Percentiles rank a stretch among this genome's conserved stretches.
phyloP scores from a whole-genome alignment of 2,888 invertebrate genomes.

The Synergus japonicus region DNA sequence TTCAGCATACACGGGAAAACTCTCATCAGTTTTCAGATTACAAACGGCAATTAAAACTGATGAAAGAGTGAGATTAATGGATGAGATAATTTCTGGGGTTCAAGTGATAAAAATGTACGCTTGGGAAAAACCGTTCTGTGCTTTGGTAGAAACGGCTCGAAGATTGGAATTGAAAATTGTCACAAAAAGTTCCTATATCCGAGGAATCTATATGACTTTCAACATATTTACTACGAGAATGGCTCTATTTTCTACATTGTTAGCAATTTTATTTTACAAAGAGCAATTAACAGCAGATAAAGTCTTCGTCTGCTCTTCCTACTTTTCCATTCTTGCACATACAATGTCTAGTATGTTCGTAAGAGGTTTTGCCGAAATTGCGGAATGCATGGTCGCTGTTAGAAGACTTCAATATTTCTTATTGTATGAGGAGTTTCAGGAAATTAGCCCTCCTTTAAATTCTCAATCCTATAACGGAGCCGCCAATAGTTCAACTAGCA shows the following conservation, averaged over 20 bases:
- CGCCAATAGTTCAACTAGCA: slow-evolving; percentile 57
- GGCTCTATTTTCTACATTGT: slow-evolving; percentile 86
- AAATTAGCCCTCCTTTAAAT: slow-evolving; percentile 44
- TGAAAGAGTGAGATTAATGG: slow-evolving; percentile 87
- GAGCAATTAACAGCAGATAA: slow-evolving; percentile 85
- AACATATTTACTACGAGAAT: slow-evolving; percentile 90
- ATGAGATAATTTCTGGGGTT: slow-evolving; percentile 87
- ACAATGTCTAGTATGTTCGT: slow-evolving; percentile 81
- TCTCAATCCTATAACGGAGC: slow-evolving; percentile 67
- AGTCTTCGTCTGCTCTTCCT: slow-evolving; percentile 80
- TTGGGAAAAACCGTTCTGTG: slow-evolving; percentile 86
- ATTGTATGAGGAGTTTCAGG: slow-evolving; percentile 74
- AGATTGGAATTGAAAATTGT: slow-evolving; percentile 80
- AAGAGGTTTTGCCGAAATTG: slow-evolving; percentile 80
- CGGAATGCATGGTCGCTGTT: slow-evolving; percentile 79
- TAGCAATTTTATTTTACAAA: slow-evolving; percentile 84
- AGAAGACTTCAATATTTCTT: slow-evolving; percentile 76
- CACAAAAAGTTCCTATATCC: slow-evolving; percentile 81
- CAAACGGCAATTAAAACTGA: slow-evolving; percentile 83
- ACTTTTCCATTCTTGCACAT: slow-evolving; percentile 79
- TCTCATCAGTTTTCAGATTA: slow-evolving; percentile 77
- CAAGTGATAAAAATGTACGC: slow-evolving; percentile 89
- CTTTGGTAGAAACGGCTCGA: slow-evolving; percentile 81
- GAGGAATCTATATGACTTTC: slow-evolving; percentile 85
- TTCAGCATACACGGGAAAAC: slow-evolving; percentile 74